A percentile compares a stretch with the other conserved stretches of the same genome.
Conservation (phyloP, 2,113 vertebrate species). For the Ptyas mucosa region DNA sequence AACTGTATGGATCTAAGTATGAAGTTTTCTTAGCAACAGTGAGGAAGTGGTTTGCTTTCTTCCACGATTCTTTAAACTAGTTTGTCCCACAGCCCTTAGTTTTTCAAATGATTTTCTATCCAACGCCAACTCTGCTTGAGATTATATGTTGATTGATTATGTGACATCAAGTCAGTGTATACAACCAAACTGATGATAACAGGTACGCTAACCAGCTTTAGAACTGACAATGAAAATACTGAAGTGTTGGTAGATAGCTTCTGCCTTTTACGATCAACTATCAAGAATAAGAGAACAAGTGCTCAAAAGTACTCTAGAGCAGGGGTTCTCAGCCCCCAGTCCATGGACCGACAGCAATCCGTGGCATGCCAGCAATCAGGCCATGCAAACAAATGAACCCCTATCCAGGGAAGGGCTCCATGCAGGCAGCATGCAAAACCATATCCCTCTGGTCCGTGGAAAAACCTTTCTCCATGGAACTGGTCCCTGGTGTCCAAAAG, state of each 20-base stretch:
- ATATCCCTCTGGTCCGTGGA: too few relatives aligned
- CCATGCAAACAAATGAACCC: too few relatives aligned
- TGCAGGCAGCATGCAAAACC: too few relatives aligned
- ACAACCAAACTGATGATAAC: background rate
- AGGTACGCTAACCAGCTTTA: background rate
- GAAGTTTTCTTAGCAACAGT: background rate
- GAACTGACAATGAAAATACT: background rate
- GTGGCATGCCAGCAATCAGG: too few relatives aligned
- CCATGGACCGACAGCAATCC: too few relatives aligned
- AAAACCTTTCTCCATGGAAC: too few relatives aligned
- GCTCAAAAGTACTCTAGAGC: background rate
- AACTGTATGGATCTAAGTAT: background rate
- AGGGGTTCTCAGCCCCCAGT: too few relatives aligned
- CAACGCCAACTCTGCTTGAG: background rate
- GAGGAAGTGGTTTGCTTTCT: background rate
- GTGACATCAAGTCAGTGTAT: background rate
- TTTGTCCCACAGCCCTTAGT: background rate
- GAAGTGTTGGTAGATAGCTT: background rate
- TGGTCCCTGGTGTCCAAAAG: too few relatives aligned
- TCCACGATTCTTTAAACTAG: background rate
- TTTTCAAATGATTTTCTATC: background rate
- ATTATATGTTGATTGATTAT: background rate
- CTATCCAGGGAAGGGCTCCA: too few relatives aligned
- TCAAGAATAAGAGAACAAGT: too few relatives aligned
- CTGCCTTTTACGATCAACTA: background rate